phyloP scores from a whole-genome alignment of 2,113 vertebrate genomes.

The Noctilio leporinus region DNA sequence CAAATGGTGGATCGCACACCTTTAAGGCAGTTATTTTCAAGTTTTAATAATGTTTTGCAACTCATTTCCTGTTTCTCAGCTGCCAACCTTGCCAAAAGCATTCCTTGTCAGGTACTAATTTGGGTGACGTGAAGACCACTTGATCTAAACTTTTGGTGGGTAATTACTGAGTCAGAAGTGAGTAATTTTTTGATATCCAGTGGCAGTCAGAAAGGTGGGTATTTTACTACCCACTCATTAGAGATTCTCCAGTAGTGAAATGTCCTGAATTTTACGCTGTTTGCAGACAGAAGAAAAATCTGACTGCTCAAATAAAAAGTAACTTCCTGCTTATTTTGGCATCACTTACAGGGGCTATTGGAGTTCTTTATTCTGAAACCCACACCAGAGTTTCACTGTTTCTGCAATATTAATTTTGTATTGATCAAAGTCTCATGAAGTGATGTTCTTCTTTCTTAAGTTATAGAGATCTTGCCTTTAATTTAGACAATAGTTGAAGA shows the following conservation, averaged over 20 bases:
- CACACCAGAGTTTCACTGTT: slow-evolving; percentile 47
- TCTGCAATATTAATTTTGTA: slow-evolving; percentile 61
- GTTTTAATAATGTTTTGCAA: slow-evolving; percentile 81
- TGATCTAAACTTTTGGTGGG: slow-evolving; percentile 84
- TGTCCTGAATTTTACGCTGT: slow-evolving; percentile 77
- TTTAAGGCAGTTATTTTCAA: slow-evolving; percentile 81
- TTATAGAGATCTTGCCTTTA: slow-evolving; percentile 29
- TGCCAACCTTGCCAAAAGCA: slow-evolving; percentile 78
- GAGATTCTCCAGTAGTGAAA: slow-evolving; percentile 77
- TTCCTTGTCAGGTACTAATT: slow-evolving; percentile 85
- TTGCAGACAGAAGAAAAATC: slow-evolving; percentile 74
- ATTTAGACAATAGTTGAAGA: slow-evolving; percentile 34
- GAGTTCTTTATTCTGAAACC: slow-evolving; percentile 50
- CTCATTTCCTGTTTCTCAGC: slow-evolving; percentile 79
- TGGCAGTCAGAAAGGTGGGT: slow-evolving; percentile 80
- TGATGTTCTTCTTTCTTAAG: neutral
- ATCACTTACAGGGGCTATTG: slow-evolving; percentile 22
- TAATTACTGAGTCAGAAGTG: slow-evolving; percentile 84
- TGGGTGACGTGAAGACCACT: slow-evolving; percentile 83
- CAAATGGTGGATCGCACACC: slow-evolving; percentile 69
- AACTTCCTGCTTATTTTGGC: slow-evolving; percentile 74
- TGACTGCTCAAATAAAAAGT: slow-evolving; percentile 69
- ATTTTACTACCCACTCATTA: slow-evolving; percentile 81
- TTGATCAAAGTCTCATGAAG: slow-evolving; percentile 44
- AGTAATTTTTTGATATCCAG: slow-evolving; percentile 80